Conservation (phyloP, 2,113 vertebrate species). For the Eubucco bourcierii region DNA sequence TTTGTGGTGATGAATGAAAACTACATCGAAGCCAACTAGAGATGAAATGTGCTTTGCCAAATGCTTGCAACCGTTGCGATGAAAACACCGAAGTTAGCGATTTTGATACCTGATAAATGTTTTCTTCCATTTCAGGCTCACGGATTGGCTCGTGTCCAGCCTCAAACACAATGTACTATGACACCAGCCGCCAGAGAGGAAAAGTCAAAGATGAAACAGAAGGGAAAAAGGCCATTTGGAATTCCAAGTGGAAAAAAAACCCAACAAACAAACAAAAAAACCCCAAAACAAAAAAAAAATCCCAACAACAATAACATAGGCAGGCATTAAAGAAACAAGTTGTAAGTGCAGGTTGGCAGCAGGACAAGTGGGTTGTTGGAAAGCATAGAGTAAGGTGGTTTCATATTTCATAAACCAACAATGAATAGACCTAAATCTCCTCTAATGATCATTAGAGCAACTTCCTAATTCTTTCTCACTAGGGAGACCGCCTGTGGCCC, state of each 20-base stretch:
- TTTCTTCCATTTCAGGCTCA: slow-evolving; percentile 97
- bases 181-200: slow-evolving; percentile 84
- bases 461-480: slow-evolving; percentile 21
- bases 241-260: slow-evolving; percentile 66
- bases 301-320: slow-evolving; percentile 32
- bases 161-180: slow-evolving; percentile 99
- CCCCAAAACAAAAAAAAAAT: no score
- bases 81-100: slow-evolving; percentile 43
- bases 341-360: slow-evolving; percentile 62
- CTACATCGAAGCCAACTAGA: neutral
- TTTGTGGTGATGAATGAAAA: slow-evolving; percentile 49
- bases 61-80: neutral
- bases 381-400: neutral
- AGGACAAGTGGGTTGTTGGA: neutral
- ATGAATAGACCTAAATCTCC: slow-evolving; percentile 12
- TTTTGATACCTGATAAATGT: slow-evolving; percentile 98
- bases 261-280: no score
- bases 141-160: slow-evolving; percentile 99
- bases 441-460: slow-evolving; percentile 6
- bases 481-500: slow-evolving; percentile 1
- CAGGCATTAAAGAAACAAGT: slow-evolving; percentile 71
- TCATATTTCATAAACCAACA: slow-evolving; percentile 2
- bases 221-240: slow-evolving; percentile 78
- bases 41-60: slow-evolving; percentile 31
- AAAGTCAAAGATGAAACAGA: slow-evolving; percentile 78